Conservation (phyloP, 2,113 vertebrate species). For the Tupaia chinensis region DNA sequence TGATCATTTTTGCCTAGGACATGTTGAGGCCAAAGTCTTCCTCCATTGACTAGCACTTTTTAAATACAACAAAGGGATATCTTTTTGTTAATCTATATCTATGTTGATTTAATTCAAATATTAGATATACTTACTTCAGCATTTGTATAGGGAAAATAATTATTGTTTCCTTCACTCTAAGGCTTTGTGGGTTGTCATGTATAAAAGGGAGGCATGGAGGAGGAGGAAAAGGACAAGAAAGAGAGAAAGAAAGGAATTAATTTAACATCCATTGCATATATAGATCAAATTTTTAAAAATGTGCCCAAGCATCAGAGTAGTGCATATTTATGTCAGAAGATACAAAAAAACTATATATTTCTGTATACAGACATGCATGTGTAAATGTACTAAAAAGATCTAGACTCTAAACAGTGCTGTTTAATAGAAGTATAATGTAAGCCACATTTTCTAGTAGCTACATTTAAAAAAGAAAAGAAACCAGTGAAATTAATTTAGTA, state of each 20-base stretch:
- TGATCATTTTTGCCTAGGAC: not conserved
- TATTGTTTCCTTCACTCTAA: constrained; percentile 33
- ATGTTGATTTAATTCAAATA: not conserved
- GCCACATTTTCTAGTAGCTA: constrained; percentile 3
- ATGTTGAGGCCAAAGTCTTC: not conserved
- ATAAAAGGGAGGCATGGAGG: not conserved
- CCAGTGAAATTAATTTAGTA: constrained; percentile 47
- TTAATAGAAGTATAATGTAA: not conserved
- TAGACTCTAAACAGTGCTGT: not conserved
- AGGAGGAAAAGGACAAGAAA: not conserved
- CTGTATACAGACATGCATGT: not conserved
- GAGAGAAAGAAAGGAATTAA: not conserved
- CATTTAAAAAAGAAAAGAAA: constrained; percentile 17
- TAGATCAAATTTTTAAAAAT: not conserved
- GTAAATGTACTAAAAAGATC: not conserved
- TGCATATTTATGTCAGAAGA: constrained; percentile 28
- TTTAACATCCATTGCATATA: not conserved
- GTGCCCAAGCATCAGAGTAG: constrained; percentile 6
- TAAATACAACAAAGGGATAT: not conserved
- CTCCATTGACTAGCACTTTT: not conserved
- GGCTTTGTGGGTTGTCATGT: not conserved
- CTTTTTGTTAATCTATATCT: not conserved
- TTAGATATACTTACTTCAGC: not conserved
- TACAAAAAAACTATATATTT: not conserved
- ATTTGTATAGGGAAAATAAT: not conserved